A percentile compares a stretch with the other conserved stretches of the same genome.
Evolutionary conservation across 2,888 invertebrate species (phyloP).

Genomic region (Amaurobius ferox): DNA sequence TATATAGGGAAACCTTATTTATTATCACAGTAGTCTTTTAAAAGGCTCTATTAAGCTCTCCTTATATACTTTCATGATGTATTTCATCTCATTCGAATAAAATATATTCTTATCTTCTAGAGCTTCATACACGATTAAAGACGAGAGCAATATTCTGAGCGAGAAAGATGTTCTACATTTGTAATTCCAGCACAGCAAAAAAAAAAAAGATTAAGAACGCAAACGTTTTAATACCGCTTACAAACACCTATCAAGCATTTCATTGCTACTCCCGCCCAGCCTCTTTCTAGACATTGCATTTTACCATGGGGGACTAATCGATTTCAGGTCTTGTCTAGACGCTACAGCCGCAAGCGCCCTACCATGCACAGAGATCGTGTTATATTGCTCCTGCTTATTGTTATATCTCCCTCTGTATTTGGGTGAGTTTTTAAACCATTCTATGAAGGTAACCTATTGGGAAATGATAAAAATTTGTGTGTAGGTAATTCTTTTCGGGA

Average conservation of each 20-base stretch:
- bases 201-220: constrained; percentile 12
- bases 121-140: no score
- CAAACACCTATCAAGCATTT: constrained; percentile 68
- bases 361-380: constrained; percentile 24
- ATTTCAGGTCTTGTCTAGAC: constrained; percentile 60
- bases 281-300: constrained; percentile 65
- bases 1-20: no score
- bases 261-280: constrained; percentile 49
- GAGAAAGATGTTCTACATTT: constrained; percentile 24
- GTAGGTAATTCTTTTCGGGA: background rate
- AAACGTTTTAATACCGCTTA: constrained; percentile 57
- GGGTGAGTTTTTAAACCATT: background rate
- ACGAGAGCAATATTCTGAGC: background rate
- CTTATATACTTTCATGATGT: no score
- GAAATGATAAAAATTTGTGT: background rate
- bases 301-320: constrained; percentile 71
- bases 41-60: no score
- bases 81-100: no score
- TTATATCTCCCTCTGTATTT: constrained; percentile 3
- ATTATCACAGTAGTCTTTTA: no score
- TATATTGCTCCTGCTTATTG: constrained; percentile 49
- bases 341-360: constrained; percentile 52
- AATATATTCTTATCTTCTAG: no score
- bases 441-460: background rate
- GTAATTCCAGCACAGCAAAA: constrained; percentile 20